phyloP scores from a whole-genome alignment of 2,888 invertebrate genomes.

The Pyralis farinalis region DNA sequence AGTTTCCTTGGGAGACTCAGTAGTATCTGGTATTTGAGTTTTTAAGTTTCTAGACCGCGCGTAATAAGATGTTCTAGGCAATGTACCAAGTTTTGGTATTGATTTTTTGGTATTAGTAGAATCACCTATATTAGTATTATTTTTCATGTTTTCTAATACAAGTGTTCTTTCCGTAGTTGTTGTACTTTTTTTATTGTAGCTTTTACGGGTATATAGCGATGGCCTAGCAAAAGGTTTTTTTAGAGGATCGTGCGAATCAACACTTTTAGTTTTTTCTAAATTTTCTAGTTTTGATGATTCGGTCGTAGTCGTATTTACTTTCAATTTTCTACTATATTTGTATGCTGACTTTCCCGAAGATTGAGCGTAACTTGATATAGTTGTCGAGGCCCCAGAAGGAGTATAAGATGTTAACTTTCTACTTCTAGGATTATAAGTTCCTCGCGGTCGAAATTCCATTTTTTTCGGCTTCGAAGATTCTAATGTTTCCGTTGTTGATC shows the following conservation, averaged over 20 bases:
- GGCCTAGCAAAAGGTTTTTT: conserved; percentile 52
- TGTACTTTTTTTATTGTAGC: conserved; percentile 26
- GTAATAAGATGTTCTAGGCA: conserved; percentile 64
- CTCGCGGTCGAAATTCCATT: conserved; percentile 47
- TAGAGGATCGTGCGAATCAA: conserved; percentile 32
- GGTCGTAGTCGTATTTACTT: conserved; percentile 47
- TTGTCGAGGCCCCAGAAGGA: conserved; percentile 34
- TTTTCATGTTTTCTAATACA: conserved; percentile 24
- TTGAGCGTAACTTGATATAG: conserved; percentile 21
- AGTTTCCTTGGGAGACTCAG: conserved; percentile 24
- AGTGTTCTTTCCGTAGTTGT: conserved; percentile 34
- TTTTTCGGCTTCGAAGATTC: conserved; percentile 34
- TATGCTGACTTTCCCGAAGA: conserved; percentile 41
- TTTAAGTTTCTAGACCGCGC: conserved; percentile 44
- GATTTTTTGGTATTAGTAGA: conserved; percentile 21
- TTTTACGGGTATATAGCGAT: conserved; percentile 50
- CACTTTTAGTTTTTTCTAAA: conserved; percentile 32
- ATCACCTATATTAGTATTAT: conserved; percentile 15
- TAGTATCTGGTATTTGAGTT: conserved; percentile 28
- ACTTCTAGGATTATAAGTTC: conserved; percentile 46
- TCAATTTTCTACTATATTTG: conserved; percentile 64
- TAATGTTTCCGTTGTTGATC: conserved; percentile 24
- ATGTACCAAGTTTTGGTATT: conserved; percentile 30
- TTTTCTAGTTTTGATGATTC: conserved; percentile 37
- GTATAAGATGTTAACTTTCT: conserved; percentile 44